Evolutionary conservation across 2,888 invertebrate genomes (phyloP).

Genomic region (Chironomus tentans): DNA sequence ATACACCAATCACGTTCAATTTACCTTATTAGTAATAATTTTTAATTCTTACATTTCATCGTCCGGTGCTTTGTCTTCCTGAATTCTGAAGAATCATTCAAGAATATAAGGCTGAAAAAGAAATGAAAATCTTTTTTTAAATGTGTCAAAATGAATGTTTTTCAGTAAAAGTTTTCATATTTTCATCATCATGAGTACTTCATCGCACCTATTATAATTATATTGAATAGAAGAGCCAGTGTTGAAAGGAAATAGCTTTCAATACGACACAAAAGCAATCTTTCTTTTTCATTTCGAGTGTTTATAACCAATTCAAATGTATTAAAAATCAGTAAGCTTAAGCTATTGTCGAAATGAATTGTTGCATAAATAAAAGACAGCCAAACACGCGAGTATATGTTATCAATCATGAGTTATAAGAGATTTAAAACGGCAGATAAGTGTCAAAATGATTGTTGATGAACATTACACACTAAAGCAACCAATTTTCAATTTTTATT

Average conservation of each 20-base stretch:
- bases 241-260: constrained; percentile 15
- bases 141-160: constrained; percentile 17
- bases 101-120: background rate
- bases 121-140: constrained; percentile 2
- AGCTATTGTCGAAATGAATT: background rate
- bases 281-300: background rate
- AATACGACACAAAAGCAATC: background rate
- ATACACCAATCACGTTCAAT: background rate
- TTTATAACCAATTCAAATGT: background rate
- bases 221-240: background rate
- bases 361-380: background rate
- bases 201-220: constrained; percentile 1
- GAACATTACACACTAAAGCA: too few relatives aligned
- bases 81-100: background rate
- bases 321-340: background rate
- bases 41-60: too few relatives aligned
- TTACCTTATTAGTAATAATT: constrained; percentile 20
- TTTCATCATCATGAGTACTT: background rate
- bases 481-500: too few relatives aligned
- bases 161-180: background rate
- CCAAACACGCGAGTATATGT: background rate
- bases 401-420: constrained; percentile 8
- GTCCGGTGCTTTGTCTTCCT: background rate
- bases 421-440: constrained; percentile 17
- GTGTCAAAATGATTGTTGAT: background rate